Conservation (phyloP, 2,888 invertebrate genomes). For the Cheilosia vulpina region DNA sequence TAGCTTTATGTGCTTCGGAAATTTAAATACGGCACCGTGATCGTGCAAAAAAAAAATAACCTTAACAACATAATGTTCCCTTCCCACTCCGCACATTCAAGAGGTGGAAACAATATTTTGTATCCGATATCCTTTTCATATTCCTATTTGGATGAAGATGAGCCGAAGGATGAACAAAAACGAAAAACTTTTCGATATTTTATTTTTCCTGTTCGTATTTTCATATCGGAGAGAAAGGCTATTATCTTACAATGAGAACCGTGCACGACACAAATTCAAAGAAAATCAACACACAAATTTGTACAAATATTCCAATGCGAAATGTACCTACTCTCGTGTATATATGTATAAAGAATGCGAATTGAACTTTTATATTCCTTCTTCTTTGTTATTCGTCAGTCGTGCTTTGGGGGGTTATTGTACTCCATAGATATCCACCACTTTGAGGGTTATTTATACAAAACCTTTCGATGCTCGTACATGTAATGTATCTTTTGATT, state of each 20-base stretch:
- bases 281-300: constrained; percentile 46
- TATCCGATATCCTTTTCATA: constrained; percentile 40
- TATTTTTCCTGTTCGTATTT: constrained; percentile 4
- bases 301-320: constrained; percentile 31
- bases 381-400: background rate
- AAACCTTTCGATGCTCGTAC: too few species aligned
- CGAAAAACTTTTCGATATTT: constrained; percentile 17
- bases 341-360: background rate
- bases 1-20: constrained; percentile 44
- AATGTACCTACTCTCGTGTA: too few species aligned
- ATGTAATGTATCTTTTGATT: too few species aligned
- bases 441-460: too few species aligned
- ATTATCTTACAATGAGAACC: constrained; percentile 40
- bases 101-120: constrained; percentile 41
- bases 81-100: background rate
- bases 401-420: background rate
- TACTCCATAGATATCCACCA: background rate
- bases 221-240: constrained; percentile 14
- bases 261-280: constrained; percentile 32
- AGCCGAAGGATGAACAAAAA: constrained; percentile 25
- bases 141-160: constrained; percentile 31
- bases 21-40: constrained; percentile 56
- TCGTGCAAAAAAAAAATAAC: constrained; percentile 58
- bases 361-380: constrained; percentile 11
- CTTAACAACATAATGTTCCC: constrained; percentile 49